phyloP scores from a whole-genome alignment of 2,888 invertebrate genomes.

The Macaria notata region DNA sequence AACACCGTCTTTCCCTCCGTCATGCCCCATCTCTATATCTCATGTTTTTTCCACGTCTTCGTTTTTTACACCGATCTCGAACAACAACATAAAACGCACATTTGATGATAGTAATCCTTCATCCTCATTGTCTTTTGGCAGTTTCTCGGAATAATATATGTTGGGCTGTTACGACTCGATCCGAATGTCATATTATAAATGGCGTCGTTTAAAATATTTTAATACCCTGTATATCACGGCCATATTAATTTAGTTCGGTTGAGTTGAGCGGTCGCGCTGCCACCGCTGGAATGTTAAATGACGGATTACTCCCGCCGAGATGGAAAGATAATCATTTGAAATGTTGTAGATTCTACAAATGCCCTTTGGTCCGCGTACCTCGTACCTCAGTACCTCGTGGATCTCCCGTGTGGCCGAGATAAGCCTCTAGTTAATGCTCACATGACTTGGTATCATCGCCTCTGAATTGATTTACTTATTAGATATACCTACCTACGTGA shows the following conservation, averaged over 20 bases:
- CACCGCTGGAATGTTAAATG: constrained; percentile 79
- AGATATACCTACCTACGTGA: no score
- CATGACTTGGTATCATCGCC: constrained; percentile 2
- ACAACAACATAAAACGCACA: constrained; percentile 76
- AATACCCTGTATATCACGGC: constrained; percentile 79
- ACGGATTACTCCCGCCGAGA: constrained; percentile 78
- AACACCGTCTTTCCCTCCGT: constrained; percentile 76
- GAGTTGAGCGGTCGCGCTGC: constrained; percentile 74
- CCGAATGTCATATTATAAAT: constrained; percentile 79
- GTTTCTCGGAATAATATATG: constrained; percentile 80
- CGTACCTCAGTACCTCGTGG: constrained; percentile 16
- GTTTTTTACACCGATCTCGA: constrained; percentile 68
- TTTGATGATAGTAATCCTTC: constrained; percentile 81
- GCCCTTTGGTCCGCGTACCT: constrained; percentile 42
- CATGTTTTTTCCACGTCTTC: constrained; percentile 68
- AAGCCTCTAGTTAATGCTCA: constrained; percentile 16
- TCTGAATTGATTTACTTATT: background rate
- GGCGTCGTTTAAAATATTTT: constrained; percentile 81
- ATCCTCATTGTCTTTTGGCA: constrained; percentile 82
- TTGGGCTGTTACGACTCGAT: constrained; percentile 74
- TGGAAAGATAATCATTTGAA: constrained; percentile 67
- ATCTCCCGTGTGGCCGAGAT: constrained; percentile 17
- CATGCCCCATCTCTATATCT: constrained; percentile 71
- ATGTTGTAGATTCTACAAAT: constrained; percentile 64
- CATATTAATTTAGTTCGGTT: constrained; percentile 80